These are phyloP conservation scores for Tiliqua scincoides DNA, from an alignment of 2,113 vertebrate genomes.

Conservation along the genomic window DNA sequence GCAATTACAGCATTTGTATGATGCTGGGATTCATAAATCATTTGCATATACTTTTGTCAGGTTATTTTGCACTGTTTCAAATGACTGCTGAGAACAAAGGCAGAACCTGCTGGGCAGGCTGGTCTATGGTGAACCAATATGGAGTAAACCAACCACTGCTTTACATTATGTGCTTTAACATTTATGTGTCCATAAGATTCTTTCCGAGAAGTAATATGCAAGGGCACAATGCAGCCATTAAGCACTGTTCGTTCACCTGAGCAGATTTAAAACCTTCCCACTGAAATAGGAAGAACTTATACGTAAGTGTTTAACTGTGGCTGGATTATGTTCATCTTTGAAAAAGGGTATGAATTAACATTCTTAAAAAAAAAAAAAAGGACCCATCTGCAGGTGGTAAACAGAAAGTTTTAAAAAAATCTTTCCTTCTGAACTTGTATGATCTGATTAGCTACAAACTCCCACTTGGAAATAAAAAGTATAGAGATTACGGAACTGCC, in stretches of 20 bases:
- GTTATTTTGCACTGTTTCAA: neutral
- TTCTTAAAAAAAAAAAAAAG: neutral
- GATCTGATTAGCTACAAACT: neutral
- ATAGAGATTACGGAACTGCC: neutral
- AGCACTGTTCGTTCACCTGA: neutral
- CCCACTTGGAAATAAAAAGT: neutral
- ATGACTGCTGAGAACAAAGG: neutral
- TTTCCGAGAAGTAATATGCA: neutral
- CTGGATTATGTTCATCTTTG: neutral
- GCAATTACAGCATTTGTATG: neutral
- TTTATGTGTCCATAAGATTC: neutral
- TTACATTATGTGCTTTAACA: neutral
- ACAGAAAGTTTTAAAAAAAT: neutral
- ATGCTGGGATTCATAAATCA: neutral
- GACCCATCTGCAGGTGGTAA: neutral
- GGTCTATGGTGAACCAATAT: neutral
- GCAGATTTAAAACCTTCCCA: neutral
- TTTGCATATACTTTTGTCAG: slow-evolving; percentile 18
- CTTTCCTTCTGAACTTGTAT: neutral
- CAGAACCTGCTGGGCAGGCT: neutral
- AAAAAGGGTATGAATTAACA: neutral
- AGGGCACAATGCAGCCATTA: neutral
- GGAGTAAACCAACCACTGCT: neutral
- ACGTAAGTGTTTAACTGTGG: neutral
- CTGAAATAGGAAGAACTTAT: neutral